phyloP scores from a whole-genome alignment of 2,113 vertebrate species.

The Thunnus thynnus region DNA sequence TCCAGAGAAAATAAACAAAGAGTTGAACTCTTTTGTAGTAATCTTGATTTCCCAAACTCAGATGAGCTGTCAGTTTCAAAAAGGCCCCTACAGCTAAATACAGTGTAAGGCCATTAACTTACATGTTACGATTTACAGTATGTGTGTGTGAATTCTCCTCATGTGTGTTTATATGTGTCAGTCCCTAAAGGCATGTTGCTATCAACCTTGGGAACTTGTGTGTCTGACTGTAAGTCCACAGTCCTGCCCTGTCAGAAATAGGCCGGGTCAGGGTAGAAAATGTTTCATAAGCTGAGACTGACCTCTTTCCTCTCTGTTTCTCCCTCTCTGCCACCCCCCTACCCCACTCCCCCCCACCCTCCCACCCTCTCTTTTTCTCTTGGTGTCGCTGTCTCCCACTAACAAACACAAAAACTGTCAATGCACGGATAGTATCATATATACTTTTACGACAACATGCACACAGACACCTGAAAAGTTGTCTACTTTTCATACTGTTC shows the following conservation, averaged over 20 bases:
- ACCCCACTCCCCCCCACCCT: not conserved
- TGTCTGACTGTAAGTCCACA: slow-evolving; percentile 67
- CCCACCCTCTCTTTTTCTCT: slow-evolving; percentile 30
- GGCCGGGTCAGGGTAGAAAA: slow-evolving; percentile 82
- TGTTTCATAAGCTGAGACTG: slow-evolving; percentile 84
- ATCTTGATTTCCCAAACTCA: not conserved
- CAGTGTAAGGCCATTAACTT: slow-evolving; percentile 19
- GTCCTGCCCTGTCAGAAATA: slow-evolving; percentile 81
- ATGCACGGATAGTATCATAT: slow-evolving; percentile 34
- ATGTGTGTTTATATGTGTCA: slow-evolving; percentile 48
- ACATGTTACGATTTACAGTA: slow-evolving; percentile 3
- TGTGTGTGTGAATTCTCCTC: slow-evolving; percentile 24
- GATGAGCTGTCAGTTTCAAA: not conserved
- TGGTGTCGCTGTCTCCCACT: slow-evolving; percentile 44
- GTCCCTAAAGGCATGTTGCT: slow-evolving; percentile 55
- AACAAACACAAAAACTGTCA: slow-evolving; percentile 48
- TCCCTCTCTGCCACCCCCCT: slow-evolving; percentile 37
- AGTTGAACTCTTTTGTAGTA: no score
- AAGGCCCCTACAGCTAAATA: slow-evolving; percentile 6
- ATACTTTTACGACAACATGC: slow-evolving; percentile 11
- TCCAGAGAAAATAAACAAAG: not conserved
- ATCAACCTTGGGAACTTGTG: slow-evolving; percentile 69
- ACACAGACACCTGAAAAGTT: slow-evolving; percentile 16
- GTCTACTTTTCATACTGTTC: slow-evolving; percentile 23
- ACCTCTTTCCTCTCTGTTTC: slow-evolving; percentile 77